Base-by-base conservation (phyloP, 2,888 invertebrate species). In the Drosophila meridiana region DNA sequence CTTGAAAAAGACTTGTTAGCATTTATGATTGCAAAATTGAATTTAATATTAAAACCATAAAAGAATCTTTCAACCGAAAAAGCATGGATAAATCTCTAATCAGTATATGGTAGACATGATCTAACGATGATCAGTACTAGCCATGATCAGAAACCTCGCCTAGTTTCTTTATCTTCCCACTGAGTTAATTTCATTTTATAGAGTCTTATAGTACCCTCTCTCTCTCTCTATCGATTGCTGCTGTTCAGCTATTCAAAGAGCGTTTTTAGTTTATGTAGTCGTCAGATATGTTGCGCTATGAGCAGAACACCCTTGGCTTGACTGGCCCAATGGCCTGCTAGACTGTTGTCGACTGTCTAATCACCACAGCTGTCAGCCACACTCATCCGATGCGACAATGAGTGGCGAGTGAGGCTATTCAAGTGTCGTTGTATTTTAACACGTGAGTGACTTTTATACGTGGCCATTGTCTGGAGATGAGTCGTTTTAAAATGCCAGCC, bases 381-480 rank as follows among this genome's bases (percentile, higher is more conserved):
- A 70, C 64, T 80, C 74, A 70, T 52, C 63, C 61, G 61, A 67
- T 63, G 47, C 57, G 76, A 65, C 82, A 73, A 65, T 65, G 78
- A 76, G 76, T 42, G 36, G 55, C 55, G 55, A 70, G 75, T 67
- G 64, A 66, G 67, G 58, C 69, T 67, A 82, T 81, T 77, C 71
- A 77, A 77, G 88, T 82, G 86, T 73, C 78, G 72, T 78, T 76
- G 83, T 85, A 78, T 83, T 76, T 85, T 72, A 85, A 85, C 84
- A 88, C 83, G 83, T 86, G 86, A 84, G 81, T 88, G 88, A 78
- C 81, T 88, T 88, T 83, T 83, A 80, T 78, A 74, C 70, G 68
- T 69, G 70, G 69, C 69, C 78, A 81, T 65, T 73, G 69, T 76
- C 63, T 72, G 42, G 61, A 65, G 69, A 76, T 69, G 80, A 61